Base-by-base conservation (phyloP, 2,888 invertebrate species). In the Sinotaia quadrata region DNA sequence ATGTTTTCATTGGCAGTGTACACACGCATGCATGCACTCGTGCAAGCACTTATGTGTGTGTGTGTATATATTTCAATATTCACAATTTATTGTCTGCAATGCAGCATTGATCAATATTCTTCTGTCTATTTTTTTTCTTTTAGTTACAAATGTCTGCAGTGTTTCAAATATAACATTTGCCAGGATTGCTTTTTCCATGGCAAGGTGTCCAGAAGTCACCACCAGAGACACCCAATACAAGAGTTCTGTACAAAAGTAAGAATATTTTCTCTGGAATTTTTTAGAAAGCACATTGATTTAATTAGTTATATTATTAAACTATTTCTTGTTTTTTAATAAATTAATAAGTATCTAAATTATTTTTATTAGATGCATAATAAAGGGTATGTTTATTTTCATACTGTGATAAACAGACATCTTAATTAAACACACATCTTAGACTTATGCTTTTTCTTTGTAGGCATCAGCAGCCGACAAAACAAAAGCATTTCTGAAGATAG, bases 111-210 rank as follows among this genome's bases (percentile, higher is more conserved):
- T 10, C 10, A 41, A 41, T 10, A 41, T 41, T 12, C 41, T 10
- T 12, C 47, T 44, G 15, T 51, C 24, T 21, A 24, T 47, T 21
- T 27, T n/a, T 37, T 29, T 61, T 21, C 33, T 69, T 77, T 91
- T 68, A 89, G 91, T 69, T 93, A 93, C 85, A 90, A 90, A 71
- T 93, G 93, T 85, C 84, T 92, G 65, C 91, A 91, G 79, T 93
- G 92, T 83, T 89, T 91, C 44, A 90, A 90, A 70, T 93, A 92
- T 82, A 91, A 91, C 80, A 91, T 92, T 78, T 93, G 93, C 81
- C 93, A 93, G 84, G 88, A 89, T 37, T 93, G 93, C 85, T 93
- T 93, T 86, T 91, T 93, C 69, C 89, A 90, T 68, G 92, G 92
- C 2, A 89, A 90, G 78, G 89, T 88, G 33, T 91, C 90, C 70